Percentiles rank a stretch among this genome's conserved stretches.
Conservation (phyloP, 2,888 invertebrate genomes). For the Stramonita haemastoma region DNA sequence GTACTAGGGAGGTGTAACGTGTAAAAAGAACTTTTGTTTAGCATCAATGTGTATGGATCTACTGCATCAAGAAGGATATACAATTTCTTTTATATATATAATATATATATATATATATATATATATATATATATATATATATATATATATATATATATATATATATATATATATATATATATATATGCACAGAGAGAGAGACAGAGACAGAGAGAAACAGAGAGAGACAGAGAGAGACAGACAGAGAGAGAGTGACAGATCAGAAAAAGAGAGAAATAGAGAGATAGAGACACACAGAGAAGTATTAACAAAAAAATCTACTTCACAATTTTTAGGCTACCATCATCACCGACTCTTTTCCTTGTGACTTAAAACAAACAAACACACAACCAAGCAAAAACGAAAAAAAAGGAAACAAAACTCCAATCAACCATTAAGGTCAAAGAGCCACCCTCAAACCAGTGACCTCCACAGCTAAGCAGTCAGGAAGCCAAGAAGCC, state of each 20-base stretch:
- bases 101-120: no score
- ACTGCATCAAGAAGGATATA: no score
- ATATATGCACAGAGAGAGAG: background rate
- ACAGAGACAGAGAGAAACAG: background rate
- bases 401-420: background rate
- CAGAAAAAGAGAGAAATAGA: background rate
- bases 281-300: background rate
- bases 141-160: no score
- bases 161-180: no score
- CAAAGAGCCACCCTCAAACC: background rate
- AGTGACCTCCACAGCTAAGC: background rate
- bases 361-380: no score
- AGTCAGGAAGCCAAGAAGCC: background rate
- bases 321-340: background rate
- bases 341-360: no score
- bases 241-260: background rate
- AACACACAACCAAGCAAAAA: no score
- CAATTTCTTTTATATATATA: no score
- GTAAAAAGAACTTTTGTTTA: no score
- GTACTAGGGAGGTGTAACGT: no score
- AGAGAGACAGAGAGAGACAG: background rate
- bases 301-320: background rate
- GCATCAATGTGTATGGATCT: no score
- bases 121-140: no score
- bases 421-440: background rate